Percentiles rank a stretch among this genome's conserved stretches.
Conservation (phyloP, 2,797 vertebrate species). For the Sciaenops ocellatus region DNA sequence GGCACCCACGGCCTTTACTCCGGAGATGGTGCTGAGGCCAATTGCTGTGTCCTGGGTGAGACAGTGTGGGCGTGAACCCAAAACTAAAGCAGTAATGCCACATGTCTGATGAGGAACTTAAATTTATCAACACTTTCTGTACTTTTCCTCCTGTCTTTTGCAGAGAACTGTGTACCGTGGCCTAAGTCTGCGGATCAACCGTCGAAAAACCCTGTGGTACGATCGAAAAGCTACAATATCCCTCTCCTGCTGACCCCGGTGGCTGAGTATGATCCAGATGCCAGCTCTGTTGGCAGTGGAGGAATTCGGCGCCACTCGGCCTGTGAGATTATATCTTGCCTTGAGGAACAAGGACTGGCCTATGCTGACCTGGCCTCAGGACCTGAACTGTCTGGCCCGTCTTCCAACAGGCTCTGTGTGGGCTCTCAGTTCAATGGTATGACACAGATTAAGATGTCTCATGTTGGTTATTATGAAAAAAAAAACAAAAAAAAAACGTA, state of each 20-base stretch:
- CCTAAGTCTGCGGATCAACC: conserved; percentile 89
- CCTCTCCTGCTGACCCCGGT: conserved; percentile 96
- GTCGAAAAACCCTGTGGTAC: conserved; percentile 94
- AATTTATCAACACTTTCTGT: background rate
- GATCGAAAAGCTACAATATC: conserved; percentile 98
- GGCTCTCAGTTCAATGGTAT: conserved; percentile 81
- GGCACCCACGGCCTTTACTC: conserved; percentile 95
- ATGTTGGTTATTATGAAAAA: conserved; percentile 12
- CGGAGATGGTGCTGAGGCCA: conserved; percentile 86
- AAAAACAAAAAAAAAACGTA: background rate
- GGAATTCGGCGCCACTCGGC: conserved; percentile 95
- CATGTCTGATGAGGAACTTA: background rate
- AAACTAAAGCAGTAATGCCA: background rate
- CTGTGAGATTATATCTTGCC: conserved; percentile 94
- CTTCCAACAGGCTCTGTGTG: conserved; percentile 83
- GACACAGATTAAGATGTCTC: conserved; percentile 12
- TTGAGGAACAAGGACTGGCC: conserved; percentile 88
- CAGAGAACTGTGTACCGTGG: conserved; percentile 93
- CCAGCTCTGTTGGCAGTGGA: conserved; percentile 83
- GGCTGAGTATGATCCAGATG: conserved; percentile 94
- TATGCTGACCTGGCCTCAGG: conserved; percentile 82
- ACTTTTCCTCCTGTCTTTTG: conserved; percentile 24
- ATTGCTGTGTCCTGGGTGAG: conserved; percentile 93
- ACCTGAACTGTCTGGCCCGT: conserved; percentile 78
- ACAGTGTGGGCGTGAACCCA: background rate